Conservation (phyloP, 2,113 vertebrate genomes). For the Ia io region DNA sequence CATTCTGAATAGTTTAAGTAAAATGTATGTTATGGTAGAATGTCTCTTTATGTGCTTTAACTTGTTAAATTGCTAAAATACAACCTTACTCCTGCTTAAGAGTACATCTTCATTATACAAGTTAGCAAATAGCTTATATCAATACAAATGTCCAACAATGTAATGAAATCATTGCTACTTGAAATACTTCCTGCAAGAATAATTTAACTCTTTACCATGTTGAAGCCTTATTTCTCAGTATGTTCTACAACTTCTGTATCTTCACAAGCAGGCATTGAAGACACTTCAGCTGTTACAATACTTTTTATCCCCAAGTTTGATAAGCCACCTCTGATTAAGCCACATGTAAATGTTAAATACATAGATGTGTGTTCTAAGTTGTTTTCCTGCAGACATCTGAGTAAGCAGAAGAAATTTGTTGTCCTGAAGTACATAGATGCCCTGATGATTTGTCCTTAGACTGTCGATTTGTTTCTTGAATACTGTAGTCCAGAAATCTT, state of each 20-base stretch:
- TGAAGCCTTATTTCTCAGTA: slow-evolving; percentile 51
- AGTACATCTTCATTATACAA: background rate
- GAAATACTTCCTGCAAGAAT: slow-evolving; percentile 54
- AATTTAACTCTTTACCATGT: slow-evolving; percentile 52
- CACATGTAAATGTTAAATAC: slow-evolving; percentile 97
- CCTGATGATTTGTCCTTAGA: slow-evolving; percentile 96
- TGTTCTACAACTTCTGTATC: slow-evolving; percentile 94
- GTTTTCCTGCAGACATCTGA: slow-evolving; percentile 94
- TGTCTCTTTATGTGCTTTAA: slow-evolving; percentile 15
- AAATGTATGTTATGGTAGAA: background rate
- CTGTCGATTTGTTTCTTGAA: slow-evolving; percentile 98
- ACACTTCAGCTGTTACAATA: slow-evolving; percentile 96
- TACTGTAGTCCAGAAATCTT: slow-evolving; percentile 97
- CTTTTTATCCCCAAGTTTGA: slow-evolving; percentile 95
- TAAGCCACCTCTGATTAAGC: slow-evolving; percentile 94
- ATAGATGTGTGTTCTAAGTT: slow-evolving; percentile 95
- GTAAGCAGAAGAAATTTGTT: slow-evolving; percentile 93
- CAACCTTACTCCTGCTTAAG: background rate
- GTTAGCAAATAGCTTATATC: slow-evolving; percentile 48
- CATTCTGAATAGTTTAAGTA: slow-evolving; percentile 35
- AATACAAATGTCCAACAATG: slow-evolving; percentile 40
- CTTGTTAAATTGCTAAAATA: slow-evolving; percentile 21
- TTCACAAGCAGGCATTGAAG: slow-evolving; percentile 94
- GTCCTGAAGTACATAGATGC: slow-evolving; percentile 96
- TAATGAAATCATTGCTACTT: slow-evolving; percentile 48